Conservation (phyloP, 2,113 vertebrate genomes). For the Perca flavescens region DNA sequence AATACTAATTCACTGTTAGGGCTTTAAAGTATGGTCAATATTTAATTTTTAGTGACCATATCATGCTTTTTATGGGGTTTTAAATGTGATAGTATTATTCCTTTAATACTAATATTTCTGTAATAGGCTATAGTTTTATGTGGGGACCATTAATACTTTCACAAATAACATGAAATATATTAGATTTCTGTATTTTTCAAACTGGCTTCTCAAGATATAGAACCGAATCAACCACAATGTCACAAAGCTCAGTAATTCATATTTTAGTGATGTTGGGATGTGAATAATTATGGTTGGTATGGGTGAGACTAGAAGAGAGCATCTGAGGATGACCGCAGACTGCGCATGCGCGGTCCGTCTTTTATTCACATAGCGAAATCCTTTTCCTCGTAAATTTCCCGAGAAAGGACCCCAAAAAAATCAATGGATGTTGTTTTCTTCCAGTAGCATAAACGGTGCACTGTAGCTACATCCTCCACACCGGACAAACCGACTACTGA, state of each 20-base stretch:
- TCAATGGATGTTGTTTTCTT: slow-evolving; percentile 37
- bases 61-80: too few species aligned
- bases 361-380: slow-evolving; percentile 47
- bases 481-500: not conserved
- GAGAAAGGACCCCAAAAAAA: slow-evolving; percentile 49
- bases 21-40: not conserved
- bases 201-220: not conserved
- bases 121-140: too few species aligned
- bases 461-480: not conserved
- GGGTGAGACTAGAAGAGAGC: not conserved
- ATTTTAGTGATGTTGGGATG: not conserved
- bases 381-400: slow-evolving; percentile 66
- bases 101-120: too few species aligned
- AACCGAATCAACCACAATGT: not conserved
- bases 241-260: not conserved
- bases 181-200: not conserved
- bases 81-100: too few species aligned
- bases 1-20: not conserved
- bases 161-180: not conserved
- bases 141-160: too few species aligned
- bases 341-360: slow-evolving; percentile 72
- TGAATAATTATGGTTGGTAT: not conserved
- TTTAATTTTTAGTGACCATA: not conserved
- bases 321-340: slow-evolving; percentile 5
- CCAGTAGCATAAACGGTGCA: not conserved